phyloP scores from a whole-genome alignment of 1,140 invertebrate species.

The Bombus picipes region DNA sequence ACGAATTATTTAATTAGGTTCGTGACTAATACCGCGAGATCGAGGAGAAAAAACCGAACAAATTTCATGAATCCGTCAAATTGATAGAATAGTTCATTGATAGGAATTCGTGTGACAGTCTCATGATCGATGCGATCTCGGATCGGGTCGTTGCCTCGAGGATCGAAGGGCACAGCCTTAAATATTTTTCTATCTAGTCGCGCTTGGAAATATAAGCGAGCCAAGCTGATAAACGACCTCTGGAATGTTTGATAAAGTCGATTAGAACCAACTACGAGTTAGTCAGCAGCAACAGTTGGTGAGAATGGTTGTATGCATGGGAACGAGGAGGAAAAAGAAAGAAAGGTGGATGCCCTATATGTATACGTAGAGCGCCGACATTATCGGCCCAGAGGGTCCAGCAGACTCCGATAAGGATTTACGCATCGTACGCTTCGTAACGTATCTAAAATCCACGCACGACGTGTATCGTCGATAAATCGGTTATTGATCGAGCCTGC shows the following conservation, averaged over 20 bases:
- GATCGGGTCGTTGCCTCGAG: constrained; percentile 45
- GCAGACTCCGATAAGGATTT: constrained; percentile 40
- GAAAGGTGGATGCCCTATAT: constrained; percentile 32
- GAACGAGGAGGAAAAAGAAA: constrained; percentile 28
- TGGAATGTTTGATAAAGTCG: constrained; percentile 78
- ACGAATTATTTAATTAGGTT: neutral
- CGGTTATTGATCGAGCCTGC: neutral
- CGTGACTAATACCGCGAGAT: neutral
- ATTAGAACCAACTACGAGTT: constrained; percentile 63
- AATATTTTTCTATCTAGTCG: constrained; percentile 57
- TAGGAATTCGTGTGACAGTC: neutral
- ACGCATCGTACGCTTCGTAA: constrained; percentile 12
- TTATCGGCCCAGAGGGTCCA: constrained; percentile 51
- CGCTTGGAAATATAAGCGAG: constrained; percentile 70
- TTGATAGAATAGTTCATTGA: neutral
- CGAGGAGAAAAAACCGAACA: neutral
- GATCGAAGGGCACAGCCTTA: constrained; percentile 58
- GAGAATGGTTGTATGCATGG: constrained; percentile 9
- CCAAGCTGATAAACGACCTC: constrained; percentile 75
- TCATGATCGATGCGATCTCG: constrained; percentile 17
- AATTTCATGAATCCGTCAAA: neutral
- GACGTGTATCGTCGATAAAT: constrained; percentile 1
- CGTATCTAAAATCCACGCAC: neutral
- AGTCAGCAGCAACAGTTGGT: constrained; percentile 50
- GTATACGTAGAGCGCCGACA: constrained; percentile 31